Evolutionary conservation across 2,888 invertebrate genomes (phyloP).

Genomic region (Saturnia japonica): DNA sequence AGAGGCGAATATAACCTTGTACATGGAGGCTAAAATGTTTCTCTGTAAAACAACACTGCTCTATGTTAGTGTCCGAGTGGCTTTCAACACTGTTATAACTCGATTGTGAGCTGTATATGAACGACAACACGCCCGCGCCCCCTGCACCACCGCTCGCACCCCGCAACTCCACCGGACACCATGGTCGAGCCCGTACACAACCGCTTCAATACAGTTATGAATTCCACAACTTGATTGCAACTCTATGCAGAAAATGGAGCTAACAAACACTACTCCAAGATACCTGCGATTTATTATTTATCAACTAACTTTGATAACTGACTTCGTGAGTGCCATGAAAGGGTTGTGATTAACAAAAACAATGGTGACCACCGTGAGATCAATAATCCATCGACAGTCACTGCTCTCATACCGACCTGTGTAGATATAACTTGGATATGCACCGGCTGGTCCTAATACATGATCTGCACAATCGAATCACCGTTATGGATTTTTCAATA

Average conservation of each 20-base stretch:
- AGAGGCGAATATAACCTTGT: not conserved
- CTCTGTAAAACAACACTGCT: not conserved
- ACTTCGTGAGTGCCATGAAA: too few species aligned
- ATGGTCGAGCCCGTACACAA: not conserved
- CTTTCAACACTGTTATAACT: slow-evolving; percentile 23
- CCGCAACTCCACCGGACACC: not conserved
- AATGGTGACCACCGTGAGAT: too few species aligned
- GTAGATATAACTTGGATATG: too few species aligned
- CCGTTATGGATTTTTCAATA: too few species aligned
- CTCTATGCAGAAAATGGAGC: not conserved
- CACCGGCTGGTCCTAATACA: too few species aligned
- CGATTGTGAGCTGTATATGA: slow-evolving; percentile 23
- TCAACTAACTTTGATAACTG: too few species aligned
- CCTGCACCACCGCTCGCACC: not conserved
- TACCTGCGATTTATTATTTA: too few species aligned
- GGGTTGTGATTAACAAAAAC: too few species aligned
- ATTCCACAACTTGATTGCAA: slow-evolving; percentile 13
- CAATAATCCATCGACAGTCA: too few species aligned
- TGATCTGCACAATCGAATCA: too few species aligned
- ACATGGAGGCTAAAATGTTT: not conserved
- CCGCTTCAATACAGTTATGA: slow-evolving; percentile 18
- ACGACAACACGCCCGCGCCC: slow-evolving; percentile 7
- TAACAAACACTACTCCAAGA: not conserved
- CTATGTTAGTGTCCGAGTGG: slow-evolving; percentile 11
- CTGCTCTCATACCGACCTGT: too few species aligned